phyloP scores from a whole-genome alignment of 2,888 invertebrate genomes.

The Diabrotica balteata region DNA sequence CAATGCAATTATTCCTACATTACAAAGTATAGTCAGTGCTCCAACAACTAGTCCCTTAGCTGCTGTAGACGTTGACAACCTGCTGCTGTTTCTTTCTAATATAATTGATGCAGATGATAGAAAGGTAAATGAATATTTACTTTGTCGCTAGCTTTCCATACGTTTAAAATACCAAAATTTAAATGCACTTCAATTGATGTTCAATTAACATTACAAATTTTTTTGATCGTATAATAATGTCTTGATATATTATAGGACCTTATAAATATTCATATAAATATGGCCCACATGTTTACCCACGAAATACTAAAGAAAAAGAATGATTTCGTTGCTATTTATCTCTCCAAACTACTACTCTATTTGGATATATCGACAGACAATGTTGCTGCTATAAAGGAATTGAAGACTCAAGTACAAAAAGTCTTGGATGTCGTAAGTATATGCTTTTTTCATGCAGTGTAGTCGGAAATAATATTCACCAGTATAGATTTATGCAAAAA shows the following conservation, averaged over 20 bases:
- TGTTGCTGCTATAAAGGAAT: constrained; percentile 23
- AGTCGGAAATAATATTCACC: no score
- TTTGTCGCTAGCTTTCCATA: no score
- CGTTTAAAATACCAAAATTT: no score
- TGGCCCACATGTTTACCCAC: constrained; percentile 29
- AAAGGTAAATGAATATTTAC: constrained; percentile 21
- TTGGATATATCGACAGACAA: constrained; percentile 30
- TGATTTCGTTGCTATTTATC: constrained; percentile 21
- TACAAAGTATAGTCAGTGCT: constrained; percentile 37
- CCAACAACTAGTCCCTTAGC: constrained; percentile 38
- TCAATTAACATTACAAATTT: no score
- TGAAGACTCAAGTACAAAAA: constrained; percentile 21
- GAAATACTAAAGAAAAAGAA: constrained; percentile 32
- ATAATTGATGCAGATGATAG: constrained; percentile 31
- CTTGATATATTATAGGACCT: constrained; percentile 16
- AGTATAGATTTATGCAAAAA: no score
- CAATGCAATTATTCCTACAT: constrained; percentile 38
- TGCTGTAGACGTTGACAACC: constrained; percentile 41
- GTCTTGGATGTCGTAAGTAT: constrained; percentile 26
- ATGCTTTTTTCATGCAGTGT: not conserved
- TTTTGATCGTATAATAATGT: no score
- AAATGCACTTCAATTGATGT: no score
- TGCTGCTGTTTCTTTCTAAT: constrained; percentile 36
- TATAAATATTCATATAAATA: constrained; percentile 25
- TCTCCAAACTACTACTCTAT: constrained; percentile 34